These are phyloP conservation scores for Nomada ferruginata DNA, from an alignment of 2,888 invertebrate genomes.

Conservation along the genomic window DNA sequence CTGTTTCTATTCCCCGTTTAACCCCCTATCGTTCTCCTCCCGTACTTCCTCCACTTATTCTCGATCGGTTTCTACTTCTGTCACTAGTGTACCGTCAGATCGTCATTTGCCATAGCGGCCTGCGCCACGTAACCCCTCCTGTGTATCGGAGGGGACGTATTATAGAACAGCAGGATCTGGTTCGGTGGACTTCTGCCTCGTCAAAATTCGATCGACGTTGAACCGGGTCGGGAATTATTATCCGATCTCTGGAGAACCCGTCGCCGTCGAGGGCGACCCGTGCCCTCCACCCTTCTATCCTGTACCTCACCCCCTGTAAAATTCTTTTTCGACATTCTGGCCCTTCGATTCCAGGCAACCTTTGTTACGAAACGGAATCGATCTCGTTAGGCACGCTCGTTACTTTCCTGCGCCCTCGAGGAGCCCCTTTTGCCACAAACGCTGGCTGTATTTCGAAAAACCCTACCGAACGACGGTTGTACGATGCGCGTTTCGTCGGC, in stretches of 20 bases:
- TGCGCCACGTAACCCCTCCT: not conserved
- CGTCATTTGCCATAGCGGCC: slow-evolving; percentile 62
- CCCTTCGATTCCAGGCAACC: slow-evolving; percentile 33
- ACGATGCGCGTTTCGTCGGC: slow-evolving; percentile 34
- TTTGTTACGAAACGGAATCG: slow-evolving; percentile 57
- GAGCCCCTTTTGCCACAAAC: slow-evolving; percentile 25
- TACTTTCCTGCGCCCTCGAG: slow-evolving; percentile 26
- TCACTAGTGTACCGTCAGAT: slow-evolving; percentile 32
- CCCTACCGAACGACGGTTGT: slow-evolving; percentile 2
- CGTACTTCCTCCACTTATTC: slow-evolving; percentile 23
- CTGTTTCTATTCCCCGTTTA: not conserved
- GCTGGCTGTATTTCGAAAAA: slow-evolving; percentile 41
- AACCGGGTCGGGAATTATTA: slow-evolving; percentile 74
- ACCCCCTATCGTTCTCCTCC: not conserved
- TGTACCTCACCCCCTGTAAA: not conserved
- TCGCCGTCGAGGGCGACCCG: slow-evolving; percentile 59
- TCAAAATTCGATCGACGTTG: slow-evolving; percentile 76
- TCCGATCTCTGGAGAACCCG: slow-evolving; percentile 59
- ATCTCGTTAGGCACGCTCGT: slow-evolving; percentile 58
- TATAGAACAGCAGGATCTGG: slow-evolving; percentile 64
- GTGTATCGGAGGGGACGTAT: slow-evolving; percentile 27
- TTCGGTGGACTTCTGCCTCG: slow-evolving; percentile 73
- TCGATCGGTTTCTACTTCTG: slow-evolving; percentile 36
- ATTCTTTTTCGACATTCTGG: not conserved
- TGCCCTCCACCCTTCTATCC: slow-evolving; percentile 25